phyloP scores from a whole-genome alignment of 2,797 vertebrate species.

The Chloroceryle inda region DNA sequence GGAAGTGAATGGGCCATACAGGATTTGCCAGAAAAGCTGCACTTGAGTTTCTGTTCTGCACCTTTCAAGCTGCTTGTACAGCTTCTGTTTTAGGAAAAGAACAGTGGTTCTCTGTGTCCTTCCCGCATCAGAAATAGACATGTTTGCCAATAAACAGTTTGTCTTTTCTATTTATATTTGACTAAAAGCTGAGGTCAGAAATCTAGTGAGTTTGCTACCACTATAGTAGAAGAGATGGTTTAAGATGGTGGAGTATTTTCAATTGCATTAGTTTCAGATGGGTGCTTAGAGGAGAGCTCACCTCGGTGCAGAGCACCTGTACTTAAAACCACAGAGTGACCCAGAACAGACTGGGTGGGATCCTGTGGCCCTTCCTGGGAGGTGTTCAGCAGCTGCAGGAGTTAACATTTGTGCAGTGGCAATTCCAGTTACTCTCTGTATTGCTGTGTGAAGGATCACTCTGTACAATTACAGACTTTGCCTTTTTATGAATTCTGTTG shows the following conservation, averaged over 20 bases:
- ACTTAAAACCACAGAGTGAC: neutral
- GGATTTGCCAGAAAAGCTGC: neutral
- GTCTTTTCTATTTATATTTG: neutral
- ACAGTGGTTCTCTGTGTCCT: neutral
- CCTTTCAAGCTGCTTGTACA: neutral
- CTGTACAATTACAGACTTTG: neutral
- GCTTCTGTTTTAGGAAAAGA: neutral
- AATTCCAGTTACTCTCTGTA: neutral
- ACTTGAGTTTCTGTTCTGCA: neutral
- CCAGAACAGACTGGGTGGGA: neutral
- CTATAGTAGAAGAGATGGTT: neutral
- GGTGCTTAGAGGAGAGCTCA: neutral
- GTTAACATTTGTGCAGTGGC: neutral
- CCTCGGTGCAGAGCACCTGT: fast-evolving
- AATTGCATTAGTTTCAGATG: neutral
- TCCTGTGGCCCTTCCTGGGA: neutral
- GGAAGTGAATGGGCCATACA: neutral
- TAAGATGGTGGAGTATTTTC: neutral
- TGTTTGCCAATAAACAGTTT: neutral
- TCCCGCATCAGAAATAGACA: neutral
- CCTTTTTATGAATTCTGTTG: neutral
- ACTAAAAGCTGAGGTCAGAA: neutral
- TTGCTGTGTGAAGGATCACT: neutral
- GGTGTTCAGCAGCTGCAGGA: neutral
- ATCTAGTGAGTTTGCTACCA: neutral